Percentiles rank a stretch among this genome's conserved stretches.
Conservation (phyloP, 2,113 vertebrate species). For the Ondatra zibethicus region DNA sequence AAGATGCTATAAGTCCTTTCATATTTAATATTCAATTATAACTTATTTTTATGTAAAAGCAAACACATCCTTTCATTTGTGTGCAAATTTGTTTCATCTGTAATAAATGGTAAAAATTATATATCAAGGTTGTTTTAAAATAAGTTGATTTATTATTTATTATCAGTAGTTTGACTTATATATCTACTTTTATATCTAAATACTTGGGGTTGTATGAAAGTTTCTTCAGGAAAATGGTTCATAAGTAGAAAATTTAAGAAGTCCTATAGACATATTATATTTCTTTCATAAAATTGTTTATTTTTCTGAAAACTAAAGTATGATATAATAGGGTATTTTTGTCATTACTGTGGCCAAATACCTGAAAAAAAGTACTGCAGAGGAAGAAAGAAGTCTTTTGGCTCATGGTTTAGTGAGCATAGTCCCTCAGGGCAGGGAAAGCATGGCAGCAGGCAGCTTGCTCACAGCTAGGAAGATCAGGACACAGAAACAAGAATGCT, state of each 20-base stretch:
- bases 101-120: neutral
- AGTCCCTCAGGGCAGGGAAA: neutral
- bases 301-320: constrained; percentile 48
- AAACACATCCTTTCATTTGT: neutral
- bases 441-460: neutral
- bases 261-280: neutral
- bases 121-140: neutral
- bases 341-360: neutral
- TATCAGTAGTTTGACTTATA: neutral
- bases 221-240: neutral
- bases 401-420: neutral
- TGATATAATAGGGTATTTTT: neutral
- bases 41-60: neutral
- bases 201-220: neutral
- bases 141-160: neutral
- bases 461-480: neutral
- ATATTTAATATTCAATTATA: neutral
- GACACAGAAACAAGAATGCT: neutral
- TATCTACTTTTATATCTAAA: neutral
- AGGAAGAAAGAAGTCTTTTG: neutral
- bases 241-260: neutral
- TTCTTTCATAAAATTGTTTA: neutral
- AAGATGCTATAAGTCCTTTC: neutral
- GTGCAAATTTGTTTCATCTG: neutral
- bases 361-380: neutral